phyloP scores from a whole-genome alignment of 2,888 invertebrate genomes.

The Molanna angustata region DNA sequence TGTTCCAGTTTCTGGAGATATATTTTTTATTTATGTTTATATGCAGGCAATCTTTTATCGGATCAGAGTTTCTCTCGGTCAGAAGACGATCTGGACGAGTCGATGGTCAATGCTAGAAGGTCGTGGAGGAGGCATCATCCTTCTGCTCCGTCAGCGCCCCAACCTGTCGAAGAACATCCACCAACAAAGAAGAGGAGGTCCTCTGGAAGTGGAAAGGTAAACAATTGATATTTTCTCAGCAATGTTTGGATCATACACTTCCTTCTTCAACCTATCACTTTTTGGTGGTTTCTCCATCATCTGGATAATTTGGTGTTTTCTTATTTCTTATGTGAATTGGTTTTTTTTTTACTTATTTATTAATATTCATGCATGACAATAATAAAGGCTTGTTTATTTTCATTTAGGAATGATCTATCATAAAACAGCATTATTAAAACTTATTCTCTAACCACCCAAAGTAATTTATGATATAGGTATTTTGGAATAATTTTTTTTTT shows the following conservation, averaged over 20 bases:
- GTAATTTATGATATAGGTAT: too few species aligned
- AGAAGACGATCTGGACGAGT: conserved; percentile 74
- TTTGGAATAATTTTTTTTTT: too few species aligned
- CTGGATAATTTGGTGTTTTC: not conserved
- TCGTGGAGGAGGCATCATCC: conserved; percentile 52
- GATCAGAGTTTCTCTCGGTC: conserved; percentile 82
- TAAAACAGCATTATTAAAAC: too few species aligned
- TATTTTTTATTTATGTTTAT: too few species aligned
- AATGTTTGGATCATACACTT: too few species aligned
- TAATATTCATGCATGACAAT: not conserved
- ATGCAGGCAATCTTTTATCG: conserved; percentile 68
- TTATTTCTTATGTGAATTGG: not conserved
- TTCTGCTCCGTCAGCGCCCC: conserved; percentile 41
- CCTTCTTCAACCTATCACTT: too few species aligned
- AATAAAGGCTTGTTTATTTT: too few species aligned
- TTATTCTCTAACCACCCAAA: too few species aligned
- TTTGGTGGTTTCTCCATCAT: too few species aligned
- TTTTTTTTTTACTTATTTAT: not conserved
- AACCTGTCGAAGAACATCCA: conserved; percentile 39
- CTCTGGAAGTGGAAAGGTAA: conserved; percentile 44
- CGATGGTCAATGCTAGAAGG: conserved; percentile 49
- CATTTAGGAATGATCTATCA: too few species aligned
- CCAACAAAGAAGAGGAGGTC: conserved; percentile 47
- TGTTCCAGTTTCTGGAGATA: too few species aligned
- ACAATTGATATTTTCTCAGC: too few species aligned